These are phyloP conservation scores for Leptarthrus brevirostris DNA, from an alignment of 2,888 invertebrate genomes.

Conservation along the genomic window DNA sequence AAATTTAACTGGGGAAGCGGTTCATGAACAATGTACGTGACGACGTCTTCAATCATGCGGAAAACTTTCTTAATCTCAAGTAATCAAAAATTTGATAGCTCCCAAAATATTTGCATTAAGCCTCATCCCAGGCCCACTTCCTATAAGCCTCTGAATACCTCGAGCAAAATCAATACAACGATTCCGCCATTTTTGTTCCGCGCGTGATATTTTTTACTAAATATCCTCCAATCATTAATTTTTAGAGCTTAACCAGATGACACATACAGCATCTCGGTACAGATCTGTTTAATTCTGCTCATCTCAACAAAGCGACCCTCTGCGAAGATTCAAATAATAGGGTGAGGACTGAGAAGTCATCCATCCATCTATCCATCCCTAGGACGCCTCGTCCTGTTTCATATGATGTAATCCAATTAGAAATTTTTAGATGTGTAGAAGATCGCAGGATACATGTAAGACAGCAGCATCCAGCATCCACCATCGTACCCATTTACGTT, in stretches of 20 bases:
- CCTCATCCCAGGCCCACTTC: neutral
- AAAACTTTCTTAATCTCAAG: slow-evolving; percentile 40
- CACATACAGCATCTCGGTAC: slow-evolving; percentile 58
- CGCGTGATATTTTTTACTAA: slow-evolving; percentile 47
- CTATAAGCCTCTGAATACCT: neutral
- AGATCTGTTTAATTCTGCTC: slow-evolving; percentile 53
- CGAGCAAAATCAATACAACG: slow-evolving; percentile 43
- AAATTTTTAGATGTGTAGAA: slow-evolving; percentile 47
- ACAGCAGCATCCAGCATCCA: neutral
- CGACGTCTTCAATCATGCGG: slow-evolving; percentile 17
- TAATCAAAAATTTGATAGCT: slow-evolving; percentile 46
- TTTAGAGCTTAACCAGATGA: slow-evolving; percentile 67
- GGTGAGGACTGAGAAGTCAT: slow-evolving; percentile 17
- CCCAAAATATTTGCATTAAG: slow-evolving; percentile 4
- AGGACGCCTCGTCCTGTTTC: slow-evolving; percentile 24
- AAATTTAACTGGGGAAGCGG: neutral
- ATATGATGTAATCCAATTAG: slow-evolving; percentile 49
- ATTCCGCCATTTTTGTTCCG: slow-evolving; percentile 49
- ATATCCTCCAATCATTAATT: slow-evolving; percentile 63
- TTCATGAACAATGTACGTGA: slow-evolving; percentile 2
- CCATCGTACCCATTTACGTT: neutral
- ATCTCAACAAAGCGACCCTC: slow-evolving; percentile 53
- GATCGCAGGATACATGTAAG: slow-evolving; percentile 32
- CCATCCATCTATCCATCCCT: slow-evolving; percentile 6
- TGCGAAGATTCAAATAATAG: slow-evolving; percentile 34